Conservation (phyloP, 2,797 vertebrate species). For the Emydoidea blandingii region DNA sequence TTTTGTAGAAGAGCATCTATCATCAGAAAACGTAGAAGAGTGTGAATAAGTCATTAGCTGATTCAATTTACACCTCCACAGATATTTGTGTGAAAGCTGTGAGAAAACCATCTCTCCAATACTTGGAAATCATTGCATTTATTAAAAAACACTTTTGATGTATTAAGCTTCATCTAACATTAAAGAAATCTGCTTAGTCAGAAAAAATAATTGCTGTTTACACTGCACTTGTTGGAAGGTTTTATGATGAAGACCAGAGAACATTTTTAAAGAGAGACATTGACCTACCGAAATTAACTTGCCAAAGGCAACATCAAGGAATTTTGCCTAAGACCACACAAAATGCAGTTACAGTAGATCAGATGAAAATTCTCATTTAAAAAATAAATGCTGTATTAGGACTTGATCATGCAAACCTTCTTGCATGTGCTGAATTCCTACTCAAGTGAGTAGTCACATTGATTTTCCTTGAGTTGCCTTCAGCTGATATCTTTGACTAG, state of each 20-base stretch:
- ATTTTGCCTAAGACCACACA: neutral
- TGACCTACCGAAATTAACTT: neutral
- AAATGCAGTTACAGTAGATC: rapidly evolving
- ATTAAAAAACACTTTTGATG: slow-evolving; percentile 27
- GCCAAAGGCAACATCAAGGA: neutral
- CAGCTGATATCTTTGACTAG: neutral
- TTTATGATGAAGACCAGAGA: neutral
- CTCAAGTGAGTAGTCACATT: neutral
- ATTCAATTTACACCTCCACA: slow-evolving; percentile 28
- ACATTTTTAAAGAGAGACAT: neutral
- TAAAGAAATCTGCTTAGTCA: neutral
- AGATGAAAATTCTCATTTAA: neutral
- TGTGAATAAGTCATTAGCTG: slow-evolving; percentile 22
- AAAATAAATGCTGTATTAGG: no score
- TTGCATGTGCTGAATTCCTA: neutral
- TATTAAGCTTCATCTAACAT: slow-evolving; percentile 27
- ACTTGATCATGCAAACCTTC: no score
- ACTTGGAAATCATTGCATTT: neutral
- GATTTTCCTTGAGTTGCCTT: neutral
- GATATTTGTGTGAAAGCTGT: slow-evolving; percentile 31
- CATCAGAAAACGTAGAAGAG: slow-evolving; percentile 1
- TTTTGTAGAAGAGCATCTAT: slow-evolving; percentile 31
- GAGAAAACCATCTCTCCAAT: neutral
- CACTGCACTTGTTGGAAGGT: neutral
- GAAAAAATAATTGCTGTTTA: neutral